Percentiles rank a stretch among this genome's conserved stretches.
Evolutionary conservation across 2,113 vertebrate species (phyloP).

Genomic region (Arenaria interpres): DNA sequence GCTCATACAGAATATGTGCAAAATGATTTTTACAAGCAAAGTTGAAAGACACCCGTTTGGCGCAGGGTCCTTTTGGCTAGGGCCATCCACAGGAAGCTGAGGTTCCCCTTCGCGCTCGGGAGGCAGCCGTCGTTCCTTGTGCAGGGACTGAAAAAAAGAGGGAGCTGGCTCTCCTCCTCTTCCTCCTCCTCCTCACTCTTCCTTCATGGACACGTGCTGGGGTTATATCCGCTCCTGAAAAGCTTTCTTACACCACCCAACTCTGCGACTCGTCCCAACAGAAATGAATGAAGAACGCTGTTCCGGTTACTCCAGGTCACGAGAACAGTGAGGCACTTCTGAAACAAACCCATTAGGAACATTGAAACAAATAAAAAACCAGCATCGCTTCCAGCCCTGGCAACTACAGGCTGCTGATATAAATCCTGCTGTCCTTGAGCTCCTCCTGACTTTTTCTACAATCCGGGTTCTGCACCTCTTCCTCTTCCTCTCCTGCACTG

Average conservation of each 20-base stretch:
- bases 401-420: constrained; percentile 93
- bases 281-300: constrained; percentile 87
- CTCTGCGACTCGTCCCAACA: constrained; percentile 81
- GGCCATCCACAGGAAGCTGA: constrained; percentile 65
- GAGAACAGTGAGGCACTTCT: constrained; percentile 99
- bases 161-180: constrained; percentile 54
- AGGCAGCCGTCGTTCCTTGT: constrained; percentile 55
- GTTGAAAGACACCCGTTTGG: constrained; percentile 79
- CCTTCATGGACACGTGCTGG: constrained; percentile 69
- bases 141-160: constrained; percentile 53
- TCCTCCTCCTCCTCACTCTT: constrained; percentile 51
- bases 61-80: constrained; percentile 74
- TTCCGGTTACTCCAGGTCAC: constrained; percentile 92
- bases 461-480: constrained; percentile 78
- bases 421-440: constrained; percentile 88
- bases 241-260: constrained; percentile 77
- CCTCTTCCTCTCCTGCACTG: constrained; percentile 82
- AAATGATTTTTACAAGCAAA: constrained; percentile 81
- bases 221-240: constrained; percentile 73
- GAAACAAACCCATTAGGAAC: constrained; percentile 95
- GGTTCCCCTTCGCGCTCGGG: constrained; percentile 49
- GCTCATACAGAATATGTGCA: constrained; percentile 80
- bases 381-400: constrained; percentile 72
- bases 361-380: constrained; percentile 86
- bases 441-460: constrained; percentile 85